Base-by-base conservation (phyloP, 2,888 invertebrate genomes). In the Slavum lentiscoides region DNA sequence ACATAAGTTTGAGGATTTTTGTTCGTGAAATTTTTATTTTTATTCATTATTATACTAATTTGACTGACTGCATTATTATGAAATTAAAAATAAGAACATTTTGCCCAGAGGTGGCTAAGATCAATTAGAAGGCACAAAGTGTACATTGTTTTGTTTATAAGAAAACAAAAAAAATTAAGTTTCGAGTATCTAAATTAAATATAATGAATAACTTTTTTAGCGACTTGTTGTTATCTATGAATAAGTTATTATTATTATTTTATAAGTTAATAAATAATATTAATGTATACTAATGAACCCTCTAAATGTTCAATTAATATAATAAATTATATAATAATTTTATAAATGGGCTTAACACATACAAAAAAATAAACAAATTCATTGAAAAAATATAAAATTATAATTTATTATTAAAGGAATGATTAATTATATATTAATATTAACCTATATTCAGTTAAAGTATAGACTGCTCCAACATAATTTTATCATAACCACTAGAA, bases 381-480 rank as follows among this genome's bases (percentile, higher is more conserved):
- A 23, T 67, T 67, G 66, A 58, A 66, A 74, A 75, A 75, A 67
- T 66, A 66, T 55, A 75, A 67, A 74, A 67, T 64, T 23, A 58
- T 74, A 66, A 58, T 74, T 21, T 58, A 66, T 66, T 55, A 67
- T 58, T 39, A 74, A 43, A 61, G 76, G 69, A 77, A 77, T 69
- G 59, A 77, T 77, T 53, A 61, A 69, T 76, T n/a, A 49, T 49
- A 49, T 49, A 49, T 61, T 67, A 67, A 1, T 43, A 43, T 43
- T 43, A 43, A 9, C 4, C 4, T 30, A 30, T 30, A 30, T 30
- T 58, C 37, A 61, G 13, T 92, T 94, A 98, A 84, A 98, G 92
- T 76, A 98, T 89, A 3, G 97, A 97, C 87, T 98, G 97, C 87
- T 98, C 98, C 83, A 97, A 89, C 93, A 98, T 95, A 84, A 98